These are phyloP conservation scores for Cyclophora albipunctata DNA, from an alignment of 2,888 invertebrate genomes.

Conservation along the genomic window DNA sequence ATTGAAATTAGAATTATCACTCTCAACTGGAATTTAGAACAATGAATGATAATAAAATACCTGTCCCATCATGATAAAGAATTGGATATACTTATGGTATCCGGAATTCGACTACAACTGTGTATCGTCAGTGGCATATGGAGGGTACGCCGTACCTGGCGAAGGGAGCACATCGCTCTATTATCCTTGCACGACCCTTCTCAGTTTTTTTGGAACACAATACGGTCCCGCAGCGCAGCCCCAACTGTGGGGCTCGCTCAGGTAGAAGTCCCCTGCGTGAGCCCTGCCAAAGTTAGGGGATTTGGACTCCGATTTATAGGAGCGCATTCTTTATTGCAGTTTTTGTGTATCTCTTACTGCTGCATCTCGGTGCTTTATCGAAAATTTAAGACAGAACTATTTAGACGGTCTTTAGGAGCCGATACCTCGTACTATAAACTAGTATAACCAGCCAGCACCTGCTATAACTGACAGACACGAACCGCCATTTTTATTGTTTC, in stretches of 20 bases:
- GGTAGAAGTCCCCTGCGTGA: conserved; percentile 49
- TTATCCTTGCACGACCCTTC: conserved; percentile 62
- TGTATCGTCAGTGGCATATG: conserved; percentile 9
- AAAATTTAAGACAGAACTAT: too few species aligned
- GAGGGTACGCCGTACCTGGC: conserved; percentile 28
- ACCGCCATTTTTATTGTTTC: conserved; percentile 10
- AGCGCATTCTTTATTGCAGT: conserved; percentile 34
- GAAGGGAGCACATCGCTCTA: conserved; percentile 28
- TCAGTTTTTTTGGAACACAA: conserved; percentile 64
- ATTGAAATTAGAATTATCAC: too few species aligned
- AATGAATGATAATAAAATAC: too few species aligned
- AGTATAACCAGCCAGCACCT: conserved; percentile 48
- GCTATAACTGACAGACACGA: conserved; percentile 30
- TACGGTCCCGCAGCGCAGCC: conserved; percentile 53
- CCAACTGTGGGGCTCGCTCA: conserved; percentile 44
- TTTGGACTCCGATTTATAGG: conserved; percentile 35
- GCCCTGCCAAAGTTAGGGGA: conserved; percentile 40
- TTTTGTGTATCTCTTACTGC: neutral
- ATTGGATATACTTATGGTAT: too few species aligned
- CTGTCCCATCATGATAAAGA: too few species aligned
- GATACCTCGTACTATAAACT: conserved; percentile 26
- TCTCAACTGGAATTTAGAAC: too few species aligned
- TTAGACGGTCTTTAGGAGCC: too few species aligned
- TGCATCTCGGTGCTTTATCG: too few species aligned
- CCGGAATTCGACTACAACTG: too few species aligned